Base-by-base conservation (phyloP, 1,140 invertebrate genomes). In the Pygmarrhopalites habei region DNA sequence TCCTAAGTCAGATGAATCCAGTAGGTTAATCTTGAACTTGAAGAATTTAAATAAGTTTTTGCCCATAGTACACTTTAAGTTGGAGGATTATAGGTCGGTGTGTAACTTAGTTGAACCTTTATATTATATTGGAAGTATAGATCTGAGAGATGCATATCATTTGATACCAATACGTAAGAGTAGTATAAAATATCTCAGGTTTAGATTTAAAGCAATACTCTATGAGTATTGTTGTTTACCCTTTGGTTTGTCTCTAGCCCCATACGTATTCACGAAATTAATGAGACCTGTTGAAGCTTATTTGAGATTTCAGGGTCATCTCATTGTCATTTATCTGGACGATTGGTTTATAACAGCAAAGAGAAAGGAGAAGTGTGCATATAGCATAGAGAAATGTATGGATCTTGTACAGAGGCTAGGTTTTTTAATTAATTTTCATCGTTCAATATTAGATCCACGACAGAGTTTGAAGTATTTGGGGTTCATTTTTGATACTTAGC, bases 251-350 rank as follows among this genome's bases (percentile, higher is more conserved):
- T 53, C 28, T 25, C 30, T 30, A 41, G 51, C 51, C 0, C 66
- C 66, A 30, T 17, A 32, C 2, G 7, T 64, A 17, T 67, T 53
- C 19, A 67, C 66, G 15, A 64, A 67, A n/a, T n/a, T n/a, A n/a
- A n/a, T 65, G 1, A n/a, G 44, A 21, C 64, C 64, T 1, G 14
- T 65, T 1, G 41, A 46, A 5, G n/a, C 29, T 7, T 52, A 10
- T 1, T 28, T 65, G 1, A 41, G 64, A 49, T 25, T 17, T 15
- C 26, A 21, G 19, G 64, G 64, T 2, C 19, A 61, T 2, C 2
- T 15, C n/a, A 15, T 58, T 3, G 28, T 65, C n/a, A 15, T 46
- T 14, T 65, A 61, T 28, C 26, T 61, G 25, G 64, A 65, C 29
- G 59, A 65, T 39, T 21, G 53, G 25, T 49, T 59, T 7, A 29